A percentile compares a stretch with the other conserved stretches of the same genome.
Evolutionary conservation across 2,888 invertebrate species (phyloP).

Genomic region (Sminthurides aquaticus): DNA sequence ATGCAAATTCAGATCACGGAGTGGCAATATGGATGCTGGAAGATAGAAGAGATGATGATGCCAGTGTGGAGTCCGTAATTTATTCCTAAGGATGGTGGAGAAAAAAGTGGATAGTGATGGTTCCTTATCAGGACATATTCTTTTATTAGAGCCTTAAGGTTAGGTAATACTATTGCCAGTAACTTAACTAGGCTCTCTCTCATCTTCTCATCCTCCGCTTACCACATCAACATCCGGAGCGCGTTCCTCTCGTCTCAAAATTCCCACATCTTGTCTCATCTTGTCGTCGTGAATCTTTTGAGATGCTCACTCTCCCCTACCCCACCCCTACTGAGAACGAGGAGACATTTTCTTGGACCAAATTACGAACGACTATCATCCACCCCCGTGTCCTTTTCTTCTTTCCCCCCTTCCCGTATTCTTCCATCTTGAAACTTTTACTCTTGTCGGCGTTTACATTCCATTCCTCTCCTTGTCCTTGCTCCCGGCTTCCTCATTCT

Average conservation of each 20-base stretch:
- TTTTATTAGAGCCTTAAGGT: constrained; percentile 34
- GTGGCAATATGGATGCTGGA: constrained; percentile 35
- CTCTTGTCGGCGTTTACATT: too few species aligned
- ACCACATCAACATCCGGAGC: background rate
- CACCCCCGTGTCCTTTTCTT: background rate
- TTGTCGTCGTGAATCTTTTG: background rate
- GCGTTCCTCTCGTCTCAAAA: background rate
- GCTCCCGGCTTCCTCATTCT: too few species aligned
- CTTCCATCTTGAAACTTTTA: too few species aligned
- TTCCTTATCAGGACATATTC: constrained; percentile 38
- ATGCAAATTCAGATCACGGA: constrained; percentile 43
- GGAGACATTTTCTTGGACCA: background rate
- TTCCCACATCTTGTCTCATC: background rate
- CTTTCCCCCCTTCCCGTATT: background rate
- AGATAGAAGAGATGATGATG: constrained; percentile 31
- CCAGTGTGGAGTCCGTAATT: constrained; percentile 36
- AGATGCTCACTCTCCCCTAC: background rate
- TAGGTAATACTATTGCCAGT: constrained; percentile 20
- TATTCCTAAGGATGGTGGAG: constrained; percentile 36
- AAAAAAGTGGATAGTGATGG: constrained; percentile 34
- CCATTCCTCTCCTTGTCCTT: too few species aligned
- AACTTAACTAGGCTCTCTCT: constrained; percentile 19
- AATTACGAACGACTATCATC: background rate
- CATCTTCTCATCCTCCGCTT: constrained; percentile 15
- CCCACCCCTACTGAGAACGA: background rate